These are phyloP conservation scores for Drosophila anceps DNA, from an alignment of 2,888 invertebrate genomes.

Conservation along the genomic window DNA sequence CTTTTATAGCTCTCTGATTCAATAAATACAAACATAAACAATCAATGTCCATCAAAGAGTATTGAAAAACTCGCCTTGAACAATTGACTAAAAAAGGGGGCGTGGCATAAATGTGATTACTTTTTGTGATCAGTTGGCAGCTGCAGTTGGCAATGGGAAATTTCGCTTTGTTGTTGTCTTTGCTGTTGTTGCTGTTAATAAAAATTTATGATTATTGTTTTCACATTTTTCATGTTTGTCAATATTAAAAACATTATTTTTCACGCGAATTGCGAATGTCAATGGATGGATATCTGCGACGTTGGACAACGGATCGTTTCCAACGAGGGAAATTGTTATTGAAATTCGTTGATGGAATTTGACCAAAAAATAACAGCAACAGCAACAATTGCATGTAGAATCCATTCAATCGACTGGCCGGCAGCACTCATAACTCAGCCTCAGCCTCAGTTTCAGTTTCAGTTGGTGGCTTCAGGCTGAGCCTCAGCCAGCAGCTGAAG, in stretches of 20 bases:
- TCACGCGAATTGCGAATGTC: conserved; percentile 75
- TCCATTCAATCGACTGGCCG: conserved; percentile 72
- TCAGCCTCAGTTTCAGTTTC: conserved; percentile 2
- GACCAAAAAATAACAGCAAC: conserved; percentile 34
- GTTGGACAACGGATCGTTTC: conserved; percentile 18
- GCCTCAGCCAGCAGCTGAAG: conserved; percentile 11
- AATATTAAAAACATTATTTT: conserved; percentile 85
- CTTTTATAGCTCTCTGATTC: neutral
- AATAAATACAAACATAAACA: conserved; percentile 9
- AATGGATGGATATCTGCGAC: conserved; percentile 49
- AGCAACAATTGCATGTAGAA: conserved; percentile 50
- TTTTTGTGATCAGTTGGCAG: conserved; percentile 34
- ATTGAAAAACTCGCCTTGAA: neutral
- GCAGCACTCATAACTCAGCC: conserved; percentile 74
- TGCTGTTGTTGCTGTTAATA: conserved; percentile 75
- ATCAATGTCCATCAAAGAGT: conserved; percentile 1
- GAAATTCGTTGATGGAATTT: conserved; percentile 83
- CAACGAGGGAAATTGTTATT: conserved; percentile 58
- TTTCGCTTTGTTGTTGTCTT: conserved; percentile 39
- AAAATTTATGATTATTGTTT: conserved; percentile 85
- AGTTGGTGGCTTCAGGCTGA: conserved; percentile 3
- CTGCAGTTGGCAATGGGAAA: conserved; percentile 52
- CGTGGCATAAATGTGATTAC: conserved; percentile 31
- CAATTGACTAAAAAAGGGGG: no score
- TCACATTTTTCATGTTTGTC: conserved; percentile 84